Evolutionary conservation across 2,797 vertebrate species (phyloP), one percentile per base, ranked within the genome.

Genomic region (Alcedo atthis): DNA sequence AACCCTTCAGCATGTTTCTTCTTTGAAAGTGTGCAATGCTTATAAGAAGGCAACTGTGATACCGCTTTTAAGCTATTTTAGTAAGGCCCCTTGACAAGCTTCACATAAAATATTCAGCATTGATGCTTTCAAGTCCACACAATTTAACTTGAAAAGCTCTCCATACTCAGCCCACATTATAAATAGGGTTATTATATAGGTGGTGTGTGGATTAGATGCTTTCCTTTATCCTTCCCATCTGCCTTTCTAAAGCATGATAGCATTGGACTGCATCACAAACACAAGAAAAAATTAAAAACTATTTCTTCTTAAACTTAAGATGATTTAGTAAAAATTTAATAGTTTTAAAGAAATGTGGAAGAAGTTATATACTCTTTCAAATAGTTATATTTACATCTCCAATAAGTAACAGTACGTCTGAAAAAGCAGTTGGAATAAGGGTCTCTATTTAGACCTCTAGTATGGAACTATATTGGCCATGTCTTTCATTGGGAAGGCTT

Each of bases 61-160:
- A 55, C 57, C 55, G 81, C 87, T 96, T 92, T 88, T 76, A 94
- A 92, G 87, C 91, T 94, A 74, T 95, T 95, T 94, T 93, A 90
- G 83, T 84, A 87, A 89, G 51, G 92, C 78, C 64, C 74, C 85
- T 85, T 90, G 90, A 96, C 86, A 97, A 86, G 82, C 91, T 93
- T 93, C 92, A 93, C 91, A 97, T 96, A 91, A 95, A 97, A 96
- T 95, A 97, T 96, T 97, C 94, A 96, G 87, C 66, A 76, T 24
- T 69, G 80, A 81, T 90, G 91, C 94, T 97, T 97, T 96, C 93
- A 93, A 91, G 96, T 92, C 92, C 84, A 92, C 89, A 81, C 86
- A 89, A 85, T 89, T 95, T 93, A 94, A 93, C 75, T 87, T 30
- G 87, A 92, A 95, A 93, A 91, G 89, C 83, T 96, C 92, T 88